These are phyloP conservation scores for Germaria angustata DNA, from an alignment of 2,888 invertebrate genomes.

Conservation along the genomic window DNA sequence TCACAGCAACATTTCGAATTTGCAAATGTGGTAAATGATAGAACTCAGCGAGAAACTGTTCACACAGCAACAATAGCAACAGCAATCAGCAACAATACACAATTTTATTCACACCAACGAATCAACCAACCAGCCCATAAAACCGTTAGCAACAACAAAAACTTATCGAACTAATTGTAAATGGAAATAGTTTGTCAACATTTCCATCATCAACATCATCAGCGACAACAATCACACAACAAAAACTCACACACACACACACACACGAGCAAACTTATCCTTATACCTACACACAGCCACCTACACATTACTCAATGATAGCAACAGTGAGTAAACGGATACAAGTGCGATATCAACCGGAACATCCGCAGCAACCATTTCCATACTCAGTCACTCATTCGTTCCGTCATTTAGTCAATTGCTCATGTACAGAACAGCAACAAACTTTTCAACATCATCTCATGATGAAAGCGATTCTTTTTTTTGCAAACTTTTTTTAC, in stretches of 20 bases:
- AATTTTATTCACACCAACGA: conserved; percentile 21
- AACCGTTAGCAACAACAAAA: conserved; percentile 61
- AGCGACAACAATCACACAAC: neutral
- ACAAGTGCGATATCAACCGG: neutral
- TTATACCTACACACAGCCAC: neutral
- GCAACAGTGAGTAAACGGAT: neutral
- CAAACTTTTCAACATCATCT: conserved; percentile 3
- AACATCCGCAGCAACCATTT: neutral
- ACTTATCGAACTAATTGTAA: conserved; percentile 63
- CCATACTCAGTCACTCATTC: neutral
- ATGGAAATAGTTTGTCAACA: conserved; percentile 65
- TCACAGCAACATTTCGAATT: conserved; percentile 60
- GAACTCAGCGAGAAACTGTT: conserved; percentile 69
- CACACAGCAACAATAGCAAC: neutral
- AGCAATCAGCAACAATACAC: conserved; percentile 45
- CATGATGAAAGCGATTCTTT: neutral
- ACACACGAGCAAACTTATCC: neutral
- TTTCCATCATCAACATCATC: conserved; percentile 51
- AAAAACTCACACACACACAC: neutral
- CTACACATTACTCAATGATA: neutral
- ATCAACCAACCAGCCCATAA: conserved; percentile 62
- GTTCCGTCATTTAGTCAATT: neutral
- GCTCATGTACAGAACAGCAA: neutral
- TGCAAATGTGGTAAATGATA: conserved; percentile 67
- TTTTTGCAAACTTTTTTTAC: conserved; percentile 22